phyloP scores from a whole-genome alignment of 2,113 vertebrate species.

The Dasyurus viverrinus region DNA sequence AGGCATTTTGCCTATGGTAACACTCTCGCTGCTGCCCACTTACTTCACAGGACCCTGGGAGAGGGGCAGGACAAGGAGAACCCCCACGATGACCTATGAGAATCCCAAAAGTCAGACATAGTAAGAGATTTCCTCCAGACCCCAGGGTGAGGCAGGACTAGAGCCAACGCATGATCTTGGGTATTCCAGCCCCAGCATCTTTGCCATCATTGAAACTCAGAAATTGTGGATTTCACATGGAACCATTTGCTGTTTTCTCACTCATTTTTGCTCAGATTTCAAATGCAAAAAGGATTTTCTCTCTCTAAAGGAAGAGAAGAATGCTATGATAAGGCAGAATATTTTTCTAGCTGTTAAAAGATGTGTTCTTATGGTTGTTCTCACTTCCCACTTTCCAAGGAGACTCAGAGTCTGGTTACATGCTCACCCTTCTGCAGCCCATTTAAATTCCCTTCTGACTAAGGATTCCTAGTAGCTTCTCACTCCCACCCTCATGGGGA shows the following conservation, averaged over 20 bases:
- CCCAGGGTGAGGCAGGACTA: background rate
- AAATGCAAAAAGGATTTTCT: background rate
- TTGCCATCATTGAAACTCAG: background rate
- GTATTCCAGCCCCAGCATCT: background rate
- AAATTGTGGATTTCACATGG: background rate
- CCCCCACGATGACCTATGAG: background rate
- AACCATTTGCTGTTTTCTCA: background rate
- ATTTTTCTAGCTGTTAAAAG: background rate
- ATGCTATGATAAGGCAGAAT: background rate
- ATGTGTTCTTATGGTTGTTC: background rate
- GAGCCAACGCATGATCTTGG: background rate
- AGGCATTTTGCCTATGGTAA: background rate
- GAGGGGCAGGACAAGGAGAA: background rate
- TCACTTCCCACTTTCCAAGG: background rate
- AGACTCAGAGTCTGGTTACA: background rate
- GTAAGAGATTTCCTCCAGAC: background rate
- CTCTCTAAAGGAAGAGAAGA: background rate
- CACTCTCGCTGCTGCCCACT: background rate
- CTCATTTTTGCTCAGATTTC: background rate
- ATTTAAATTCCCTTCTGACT: background rate
- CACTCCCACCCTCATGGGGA: slow-evolving; percentile 35
- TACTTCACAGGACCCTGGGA: background rate
- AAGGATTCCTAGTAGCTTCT: slow-evolving; percentile 24
- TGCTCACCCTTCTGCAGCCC: background rate
- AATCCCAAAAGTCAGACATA: background rate